Conservation (phyloP, 2,888 invertebrate species). For the Griposia aprilina region DNA sequence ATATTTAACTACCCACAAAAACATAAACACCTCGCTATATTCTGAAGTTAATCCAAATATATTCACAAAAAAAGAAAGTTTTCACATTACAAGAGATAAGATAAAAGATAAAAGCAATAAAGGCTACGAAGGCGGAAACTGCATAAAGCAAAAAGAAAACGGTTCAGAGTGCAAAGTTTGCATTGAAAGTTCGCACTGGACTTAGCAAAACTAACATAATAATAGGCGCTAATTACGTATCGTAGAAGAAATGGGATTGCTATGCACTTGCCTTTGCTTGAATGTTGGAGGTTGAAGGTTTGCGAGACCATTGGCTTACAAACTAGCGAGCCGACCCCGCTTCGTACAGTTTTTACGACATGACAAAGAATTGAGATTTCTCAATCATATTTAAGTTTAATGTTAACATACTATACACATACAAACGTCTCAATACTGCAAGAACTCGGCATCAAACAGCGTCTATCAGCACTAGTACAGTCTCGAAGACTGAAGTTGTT, state of each 20-base stretch:
- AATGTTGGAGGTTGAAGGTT: neutral
- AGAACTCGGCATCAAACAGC: too few species aligned
- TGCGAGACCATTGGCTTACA: neutral
- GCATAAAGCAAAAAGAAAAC: slow-evolving; percentile 76
- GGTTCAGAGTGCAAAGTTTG: slow-evolving; percentile 77
- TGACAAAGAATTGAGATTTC: neutral
- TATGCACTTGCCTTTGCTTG: slow-evolving; percentile 21
- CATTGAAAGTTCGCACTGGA: slow-evolving; percentile 67
- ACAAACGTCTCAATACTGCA: neutral
- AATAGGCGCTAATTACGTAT: slow-evolving; percentile 70
- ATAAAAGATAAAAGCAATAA: slow-evolving; percentile 70
- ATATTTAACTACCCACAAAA: slow-evolving; percentile 36
- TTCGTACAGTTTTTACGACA: neutral
- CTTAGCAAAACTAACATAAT: slow-evolving; percentile 76
- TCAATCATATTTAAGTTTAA: neutral
- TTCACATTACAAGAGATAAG: slow-evolving; percentile 71
- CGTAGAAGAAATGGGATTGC: slow-evolving; percentile 40
- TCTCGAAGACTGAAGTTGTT: too few species aligned
- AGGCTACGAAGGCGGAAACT: slow-evolving; percentile 69
- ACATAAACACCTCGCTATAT: slow-evolving; percentile 34
- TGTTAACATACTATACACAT: neutral
- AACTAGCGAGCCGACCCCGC: neutral
- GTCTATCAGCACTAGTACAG: too few species aligned
- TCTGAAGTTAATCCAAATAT: slow-evolving; percentile 60
- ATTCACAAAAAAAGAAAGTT: slow-evolving; percentile 63